Evolutionary conservation across 92 coral and sea anemone genomes (phyloP).

Genomic region (Palythoa caribaeorum): DNA sequence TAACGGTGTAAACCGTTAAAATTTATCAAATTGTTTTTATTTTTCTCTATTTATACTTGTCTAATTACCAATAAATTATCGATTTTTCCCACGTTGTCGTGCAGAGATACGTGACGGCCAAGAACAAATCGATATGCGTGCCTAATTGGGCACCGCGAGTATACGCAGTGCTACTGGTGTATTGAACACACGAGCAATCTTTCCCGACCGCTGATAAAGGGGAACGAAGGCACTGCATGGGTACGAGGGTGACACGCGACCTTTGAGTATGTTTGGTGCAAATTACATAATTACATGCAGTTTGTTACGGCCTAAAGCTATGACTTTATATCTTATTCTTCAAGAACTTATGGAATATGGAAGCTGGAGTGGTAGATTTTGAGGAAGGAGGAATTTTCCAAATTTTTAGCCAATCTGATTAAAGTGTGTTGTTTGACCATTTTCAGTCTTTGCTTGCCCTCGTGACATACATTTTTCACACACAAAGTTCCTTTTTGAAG

Average conservation of each 20-base stretch:
- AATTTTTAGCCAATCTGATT: neutral
- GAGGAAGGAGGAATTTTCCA: neutral
- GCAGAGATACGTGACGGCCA: no score
- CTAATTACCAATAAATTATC: no score
- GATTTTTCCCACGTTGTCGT: no score
- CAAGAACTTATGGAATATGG: neutral
- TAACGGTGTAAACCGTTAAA: no score
- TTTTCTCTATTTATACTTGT: no score
- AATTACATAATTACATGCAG: neutral
- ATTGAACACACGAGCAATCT: neutral
- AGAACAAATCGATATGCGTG: no score
- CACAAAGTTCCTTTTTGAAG: no score
- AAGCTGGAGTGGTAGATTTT: neutral
- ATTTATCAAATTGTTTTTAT: no score
- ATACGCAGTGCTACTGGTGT: neutral
- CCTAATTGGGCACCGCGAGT: neutral
- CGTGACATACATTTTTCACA: no score
- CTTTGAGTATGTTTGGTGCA: neutral
- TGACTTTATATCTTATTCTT: neutral
- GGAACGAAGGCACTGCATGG: conserved; percentile 2
- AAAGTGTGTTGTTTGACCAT: neutral
- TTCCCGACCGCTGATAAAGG: conserved; percentile 1
- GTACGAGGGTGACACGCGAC: neutral
- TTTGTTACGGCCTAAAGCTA: neutral
- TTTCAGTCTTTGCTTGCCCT: no score